Conservation (phyloP, 2,797 vertebrate species). For the Ceyx erithaca region DNA sequence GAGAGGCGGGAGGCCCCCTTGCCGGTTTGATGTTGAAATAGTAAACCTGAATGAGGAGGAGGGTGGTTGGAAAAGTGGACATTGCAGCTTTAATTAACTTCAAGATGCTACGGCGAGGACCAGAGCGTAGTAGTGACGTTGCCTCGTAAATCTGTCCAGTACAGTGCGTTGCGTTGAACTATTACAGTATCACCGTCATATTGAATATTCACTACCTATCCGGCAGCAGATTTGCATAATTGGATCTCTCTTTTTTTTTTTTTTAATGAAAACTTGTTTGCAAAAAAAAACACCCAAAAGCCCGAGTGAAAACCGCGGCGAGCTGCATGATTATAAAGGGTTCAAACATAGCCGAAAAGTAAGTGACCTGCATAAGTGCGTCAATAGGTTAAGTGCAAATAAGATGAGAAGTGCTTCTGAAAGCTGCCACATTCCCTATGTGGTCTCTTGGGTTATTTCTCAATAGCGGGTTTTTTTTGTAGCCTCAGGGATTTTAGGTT, state of each 20-base stretch:
- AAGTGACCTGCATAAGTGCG: slow-evolving; percentile 86
- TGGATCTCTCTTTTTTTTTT: slow-evolving; percentile 80
- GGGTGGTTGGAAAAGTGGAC: slow-evolving; percentile 81
- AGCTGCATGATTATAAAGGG: slow-evolving; percentile 79
- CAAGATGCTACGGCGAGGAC: slow-evolving; percentile 90
- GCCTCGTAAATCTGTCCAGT: slow-evolving; percentile 91
- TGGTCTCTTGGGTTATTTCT: slow-evolving; percentile 89
- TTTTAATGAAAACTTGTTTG: slow-evolving; percentile 90
- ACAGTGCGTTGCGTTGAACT: slow-evolving; percentile 89
- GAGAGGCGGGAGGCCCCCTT: slow-evolving; percentile 52
- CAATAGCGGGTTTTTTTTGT: slow-evolving; percentile 87
- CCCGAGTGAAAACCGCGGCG: slow-evolving; percentile 76
- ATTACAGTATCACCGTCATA: slow-evolving; percentile 90
- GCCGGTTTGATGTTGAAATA: slow-evolving; percentile 74
- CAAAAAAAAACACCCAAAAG: slow-evolving; percentile 69
- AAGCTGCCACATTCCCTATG: slow-evolving; percentile 87
- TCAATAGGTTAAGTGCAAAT: slow-evolving; percentile 88
- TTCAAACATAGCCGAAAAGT: slow-evolving; percentile 80
- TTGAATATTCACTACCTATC: slow-evolving; percentile 89
- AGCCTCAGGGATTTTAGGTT: slow-evolving; percentile 85
- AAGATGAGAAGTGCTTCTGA: slow-evolving; percentile 88
- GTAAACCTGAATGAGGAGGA: slow-evolving; percentile 78
- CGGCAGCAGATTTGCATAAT: slow-evolving; percentile 94
- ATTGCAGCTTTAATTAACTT: slow-evolving; percentile 96
- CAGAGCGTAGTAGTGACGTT: slow-evolving; percentile 90